A percentile compares a stretch with the other conserved stretches of the same genome.
Evolutionary conservation across 2,797 vertebrate genomes (phyloP).

Genomic region (Sardinella longiceps): DNA sequence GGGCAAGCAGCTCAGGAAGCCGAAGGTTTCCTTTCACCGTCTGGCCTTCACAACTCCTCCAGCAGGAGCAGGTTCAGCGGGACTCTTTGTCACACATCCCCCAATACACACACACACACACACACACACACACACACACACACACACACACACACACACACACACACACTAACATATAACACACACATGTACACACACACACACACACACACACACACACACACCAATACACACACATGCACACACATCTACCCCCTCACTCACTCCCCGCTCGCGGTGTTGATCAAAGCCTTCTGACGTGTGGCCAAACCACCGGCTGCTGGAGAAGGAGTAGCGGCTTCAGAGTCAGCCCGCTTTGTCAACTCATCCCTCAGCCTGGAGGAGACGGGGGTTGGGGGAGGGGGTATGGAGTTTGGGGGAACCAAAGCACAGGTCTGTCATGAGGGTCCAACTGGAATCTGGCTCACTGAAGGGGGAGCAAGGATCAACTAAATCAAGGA

Average conservation of each 20-base stretch:
- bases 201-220: background rate
- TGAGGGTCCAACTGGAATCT: slow-evolving; percentile 6
- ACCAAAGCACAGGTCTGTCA: background rate
- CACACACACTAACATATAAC: too few relatives aligned
- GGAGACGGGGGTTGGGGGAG: background rate
- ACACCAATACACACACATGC: background rate
- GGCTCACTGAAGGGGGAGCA: slow-evolving; percentile 21
- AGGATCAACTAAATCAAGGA: slow-evolving; percentile 8
- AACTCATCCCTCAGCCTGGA: background rate
- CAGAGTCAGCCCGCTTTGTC: slow-evolving; percentile 32
- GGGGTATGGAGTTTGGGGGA: background rate
- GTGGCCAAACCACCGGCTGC: slow-evolving; percentile 46
- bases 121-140: background rate
- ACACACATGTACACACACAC: background rate
- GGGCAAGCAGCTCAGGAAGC: background rate
- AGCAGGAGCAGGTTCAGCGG: slow-evolving; percentile 40
- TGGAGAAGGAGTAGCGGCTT: slow-evolving; percentile 47
- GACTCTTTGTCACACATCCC: background rate
- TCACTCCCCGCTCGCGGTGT: background rate
- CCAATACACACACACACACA: background rate
- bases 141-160: background rate
- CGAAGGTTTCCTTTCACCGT: slow-evolving; percentile 32
- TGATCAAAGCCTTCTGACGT: slow-evolving; percentile 64
- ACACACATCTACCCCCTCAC: slow-evolving; percentile 31
- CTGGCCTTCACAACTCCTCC: slow-evolving; percentile 42